phyloP scores from a whole-genome alignment of 2,797 vertebrate species.

The Gephyroberyx darwinii region DNA sequence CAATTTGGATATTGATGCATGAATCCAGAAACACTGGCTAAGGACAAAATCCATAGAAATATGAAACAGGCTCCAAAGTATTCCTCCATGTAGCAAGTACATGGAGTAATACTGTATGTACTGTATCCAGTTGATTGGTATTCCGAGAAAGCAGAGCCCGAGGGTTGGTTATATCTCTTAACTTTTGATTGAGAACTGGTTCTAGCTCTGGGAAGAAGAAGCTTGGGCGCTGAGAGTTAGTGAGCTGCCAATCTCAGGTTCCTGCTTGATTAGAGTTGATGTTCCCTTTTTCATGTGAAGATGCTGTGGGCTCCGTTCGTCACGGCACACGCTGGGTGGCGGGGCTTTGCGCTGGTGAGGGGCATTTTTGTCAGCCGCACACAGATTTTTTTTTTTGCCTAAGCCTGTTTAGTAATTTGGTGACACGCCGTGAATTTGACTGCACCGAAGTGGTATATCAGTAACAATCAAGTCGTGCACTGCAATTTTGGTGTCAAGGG shows the following conservation, averaged over 20 bases:
- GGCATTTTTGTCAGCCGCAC: no score
- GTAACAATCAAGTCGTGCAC: no score
- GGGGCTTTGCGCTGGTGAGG: no score
- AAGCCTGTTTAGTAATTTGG: no score
- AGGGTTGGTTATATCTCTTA: slow-evolving; percentile 2
- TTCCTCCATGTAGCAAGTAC: background rate
- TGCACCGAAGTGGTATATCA: no score
- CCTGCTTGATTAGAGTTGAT: background rate
- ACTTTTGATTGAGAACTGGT: slow-evolving; percentile 7
- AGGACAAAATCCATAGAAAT: background rate
- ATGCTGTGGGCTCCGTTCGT: background rate
- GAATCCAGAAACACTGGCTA: background rate
- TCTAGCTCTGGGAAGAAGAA: background rate
- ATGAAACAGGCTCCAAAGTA: background rate
- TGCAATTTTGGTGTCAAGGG: no score
- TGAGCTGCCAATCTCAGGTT: slow-evolving; percentile 3
- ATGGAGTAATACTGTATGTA: no score
- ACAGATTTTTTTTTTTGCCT: no score
- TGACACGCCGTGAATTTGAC: no score
- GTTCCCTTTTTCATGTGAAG: slow-evolving; percentile 8
- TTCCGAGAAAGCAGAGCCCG: background rate
- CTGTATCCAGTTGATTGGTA: background rate
- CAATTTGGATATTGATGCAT: background rate
- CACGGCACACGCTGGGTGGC: no score
- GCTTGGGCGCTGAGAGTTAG: background rate